phyloP scores from a whole-genome alignment of 2,888 invertebrate species.

The Augochlorella aurata region DNA sequence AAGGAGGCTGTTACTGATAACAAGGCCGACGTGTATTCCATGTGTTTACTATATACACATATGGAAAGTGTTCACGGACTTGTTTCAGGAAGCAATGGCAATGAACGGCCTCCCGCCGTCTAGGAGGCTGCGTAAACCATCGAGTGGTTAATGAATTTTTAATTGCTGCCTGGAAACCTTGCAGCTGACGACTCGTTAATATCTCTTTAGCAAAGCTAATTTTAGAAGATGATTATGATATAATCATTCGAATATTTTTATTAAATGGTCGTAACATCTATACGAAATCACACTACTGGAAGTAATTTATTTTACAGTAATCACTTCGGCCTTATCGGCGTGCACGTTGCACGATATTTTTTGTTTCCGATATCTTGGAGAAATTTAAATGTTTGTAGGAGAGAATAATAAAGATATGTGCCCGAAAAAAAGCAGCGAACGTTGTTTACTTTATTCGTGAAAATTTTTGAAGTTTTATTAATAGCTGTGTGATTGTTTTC shows the following conservation, averaged over 20 bases:
- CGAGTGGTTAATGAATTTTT: slow-evolving; percentile 15
- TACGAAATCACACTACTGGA: background rate
- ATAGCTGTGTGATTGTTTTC: background rate
- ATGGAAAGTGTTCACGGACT: background rate
- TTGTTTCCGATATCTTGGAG: background rate
- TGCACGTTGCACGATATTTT: background rate
- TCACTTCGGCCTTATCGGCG: background rate
- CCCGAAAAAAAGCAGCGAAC: background rate
- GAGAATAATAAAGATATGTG: background rate
- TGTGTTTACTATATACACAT: slow-evolving; percentile 38
- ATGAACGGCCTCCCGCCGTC: background rate
- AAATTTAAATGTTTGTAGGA: background rate
- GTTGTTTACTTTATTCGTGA: background rate
- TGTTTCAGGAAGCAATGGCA: slow-evolving; percentile 3
- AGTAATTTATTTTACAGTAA: background rate
- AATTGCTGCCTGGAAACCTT: slow-evolving; percentile 4
- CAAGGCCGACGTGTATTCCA: slow-evolving; percentile 86
- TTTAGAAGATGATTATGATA: background rate
- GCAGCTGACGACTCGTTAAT: background rate
- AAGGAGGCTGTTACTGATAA: slow-evolving; percentile 86
- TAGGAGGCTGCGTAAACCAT: slow-evolving; percentile 8
- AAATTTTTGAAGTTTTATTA: background rate
- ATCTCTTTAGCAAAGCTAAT: background rate
- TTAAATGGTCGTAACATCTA: background rate
- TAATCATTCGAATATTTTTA: background rate